These are phyloP conservation scores for Drosophila fuyamai DNA, from an alignment of 1,140 invertebrate genomes.

Conservation along the genomic window DNA sequence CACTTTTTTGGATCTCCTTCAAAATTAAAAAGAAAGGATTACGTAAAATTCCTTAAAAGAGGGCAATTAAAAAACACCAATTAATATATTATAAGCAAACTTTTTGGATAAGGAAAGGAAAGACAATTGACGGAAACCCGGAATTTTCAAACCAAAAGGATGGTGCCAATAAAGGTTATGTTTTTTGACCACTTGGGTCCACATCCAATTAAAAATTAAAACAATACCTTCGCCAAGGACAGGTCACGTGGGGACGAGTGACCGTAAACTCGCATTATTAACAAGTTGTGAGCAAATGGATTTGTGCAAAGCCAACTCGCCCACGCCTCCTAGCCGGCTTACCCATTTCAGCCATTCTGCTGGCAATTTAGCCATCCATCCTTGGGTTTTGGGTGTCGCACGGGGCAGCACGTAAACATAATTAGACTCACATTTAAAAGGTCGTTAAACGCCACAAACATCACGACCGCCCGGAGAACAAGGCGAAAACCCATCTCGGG, in stretches of 20 bases:
- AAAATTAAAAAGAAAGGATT: neutral
- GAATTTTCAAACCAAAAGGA: neutral
- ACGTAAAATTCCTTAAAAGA: no score
- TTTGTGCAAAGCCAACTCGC: constrained; percentile 36
- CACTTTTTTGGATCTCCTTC: no score
- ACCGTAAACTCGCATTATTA: constrained; percentile 71
- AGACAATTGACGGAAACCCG: neutral
- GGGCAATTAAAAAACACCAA: constrained; percentile 17
- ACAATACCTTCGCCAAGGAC: constrained; percentile 47
- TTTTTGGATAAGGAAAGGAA: neutral
- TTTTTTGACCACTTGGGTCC: constrained; percentile 13
- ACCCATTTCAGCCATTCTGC: constrained; percentile 26
- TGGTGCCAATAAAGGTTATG: constrained; percentile 13
- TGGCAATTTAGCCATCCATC: constrained; percentile 67
- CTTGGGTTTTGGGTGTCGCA: constrained; percentile 35
- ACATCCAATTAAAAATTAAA: constrained; percentile 62
- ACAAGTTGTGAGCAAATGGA: constrained; percentile 72
- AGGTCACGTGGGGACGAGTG: constrained; percentile 44
- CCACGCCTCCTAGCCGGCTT: constrained; percentile 16
- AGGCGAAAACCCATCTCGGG: constrained; percentile 34
- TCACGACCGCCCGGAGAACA: constrained; percentile 16
- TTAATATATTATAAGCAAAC: constrained; percentile 35
- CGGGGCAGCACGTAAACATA: constrained; percentile 71
- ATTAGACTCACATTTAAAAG: constrained; percentile 80
- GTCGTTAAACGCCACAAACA: constrained; percentile 67